A percentile compares a stretch with the other conserved stretches of the same genome.
Evolutionary conservation across 2,113 vertebrate species (phyloP).

Genomic region (Epinephelus lanceolatus): DNA sequence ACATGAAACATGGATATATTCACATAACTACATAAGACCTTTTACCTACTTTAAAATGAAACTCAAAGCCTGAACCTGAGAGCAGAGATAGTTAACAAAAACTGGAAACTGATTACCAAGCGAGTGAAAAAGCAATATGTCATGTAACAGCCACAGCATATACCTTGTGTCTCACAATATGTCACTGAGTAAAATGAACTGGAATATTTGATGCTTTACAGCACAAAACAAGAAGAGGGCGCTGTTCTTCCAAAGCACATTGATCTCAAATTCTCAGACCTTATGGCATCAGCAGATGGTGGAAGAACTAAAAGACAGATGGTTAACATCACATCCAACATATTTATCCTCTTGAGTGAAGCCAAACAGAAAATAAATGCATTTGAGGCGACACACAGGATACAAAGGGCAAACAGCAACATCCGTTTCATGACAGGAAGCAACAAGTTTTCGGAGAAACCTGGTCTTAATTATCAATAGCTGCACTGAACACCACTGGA

Average conservation of each 20-base stretch:
- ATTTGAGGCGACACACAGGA: conserved; percentile 12
- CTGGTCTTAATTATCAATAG: background rate
- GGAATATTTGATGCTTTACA: background rate
- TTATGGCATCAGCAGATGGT: conserved; percentile 55
- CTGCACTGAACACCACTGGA: background rate
- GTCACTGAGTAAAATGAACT: background rate
- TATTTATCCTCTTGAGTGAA: conserved; percentile 52
- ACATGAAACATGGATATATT: background rate
- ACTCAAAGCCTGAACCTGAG: background rate
- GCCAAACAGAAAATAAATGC: conserved; percentile 50
- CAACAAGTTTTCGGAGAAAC: conserved; percentile 11
- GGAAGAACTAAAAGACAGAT: conserved; percentile 54
- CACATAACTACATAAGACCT: background rate
- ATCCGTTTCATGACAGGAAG: conserved; percentile 25
- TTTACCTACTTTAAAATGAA: background rate
- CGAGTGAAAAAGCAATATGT: too few relatives aligned
- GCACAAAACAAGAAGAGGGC: conserved; percentile 19
- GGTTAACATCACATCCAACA: conserved; percentile 64
- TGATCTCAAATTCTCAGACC: conserved; percentile 1
- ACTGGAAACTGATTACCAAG: too few relatives aligned
- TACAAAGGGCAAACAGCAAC: conserved; percentile 12
- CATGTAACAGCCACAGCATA: background rate
- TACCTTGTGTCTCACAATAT: background rate
- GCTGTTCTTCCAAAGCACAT: conserved; percentile 31
- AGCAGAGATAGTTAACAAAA: background rate